phyloP scores from a whole-genome alignment of 1,140 invertebrate species.

The Cylas formicarius region DNA sequence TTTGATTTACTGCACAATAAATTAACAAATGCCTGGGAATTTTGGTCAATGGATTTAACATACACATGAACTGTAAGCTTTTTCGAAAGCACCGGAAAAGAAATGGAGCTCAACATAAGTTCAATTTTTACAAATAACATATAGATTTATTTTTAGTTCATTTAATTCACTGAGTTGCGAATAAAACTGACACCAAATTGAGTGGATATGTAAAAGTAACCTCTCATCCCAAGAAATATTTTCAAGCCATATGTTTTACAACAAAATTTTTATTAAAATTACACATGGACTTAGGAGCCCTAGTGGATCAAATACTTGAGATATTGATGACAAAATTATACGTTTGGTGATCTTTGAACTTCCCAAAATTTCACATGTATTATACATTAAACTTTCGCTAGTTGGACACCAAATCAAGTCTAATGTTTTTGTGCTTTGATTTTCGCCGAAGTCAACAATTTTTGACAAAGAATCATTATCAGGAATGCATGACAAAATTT shows the following conservation, averaged over 20 bases:
- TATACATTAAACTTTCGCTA: constrained; percentile 2
- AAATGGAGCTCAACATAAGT: constrained; percentile 29
- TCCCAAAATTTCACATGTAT: no score
- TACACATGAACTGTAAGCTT: constrained; percentile 35
- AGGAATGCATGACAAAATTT: no score
- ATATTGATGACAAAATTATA: constrained; percentile 5
- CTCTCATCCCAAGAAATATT: constrained; percentile 30
- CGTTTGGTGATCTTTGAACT: constrained; percentile 5
- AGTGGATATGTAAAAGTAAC: constrained; percentile 11
- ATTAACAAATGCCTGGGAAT: background rate
- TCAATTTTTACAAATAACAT: constrained; percentile 2
- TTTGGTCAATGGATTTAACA: constrained; percentile 20
- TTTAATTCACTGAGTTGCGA: constrained; percentile 8
- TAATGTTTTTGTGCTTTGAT: constrained; percentile 1
- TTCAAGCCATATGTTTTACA: constrained; percentile 33
- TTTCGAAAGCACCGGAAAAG: constrained; percentile 37
- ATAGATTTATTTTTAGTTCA: background rate
- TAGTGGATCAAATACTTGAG: constrained; percentile 32
- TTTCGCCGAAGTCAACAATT: constrained; percentile 1
- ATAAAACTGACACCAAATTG: background rate
- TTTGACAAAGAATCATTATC: no score
- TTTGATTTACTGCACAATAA: constrained; percentile 7
- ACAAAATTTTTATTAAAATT: constrained; percentile 31
- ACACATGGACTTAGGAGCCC: constrained; percentile 30
- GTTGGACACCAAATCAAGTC: constrained; percentile 4